Evolutionary conservation across 2,888 invertebrate genomes (phyloP).

Genomic region (Lepetodrilus schrolli): DNA sequence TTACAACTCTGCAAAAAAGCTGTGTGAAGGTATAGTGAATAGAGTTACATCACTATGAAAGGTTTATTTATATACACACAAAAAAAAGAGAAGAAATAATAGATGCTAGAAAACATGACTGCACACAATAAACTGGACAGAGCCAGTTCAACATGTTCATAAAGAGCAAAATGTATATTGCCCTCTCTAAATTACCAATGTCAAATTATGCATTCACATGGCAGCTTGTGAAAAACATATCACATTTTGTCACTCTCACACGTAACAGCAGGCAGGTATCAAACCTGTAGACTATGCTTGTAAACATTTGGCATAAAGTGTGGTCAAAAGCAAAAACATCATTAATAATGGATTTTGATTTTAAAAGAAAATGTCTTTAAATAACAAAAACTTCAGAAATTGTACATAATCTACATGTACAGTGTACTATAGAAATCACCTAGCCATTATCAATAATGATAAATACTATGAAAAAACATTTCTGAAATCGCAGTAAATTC

Average conservation of each 20-base stretch:
- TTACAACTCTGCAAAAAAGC: slow-evolving; percentile 4
- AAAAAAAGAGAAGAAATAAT: too few species aligned
- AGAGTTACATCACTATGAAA: slow-evolving; percentile 10
- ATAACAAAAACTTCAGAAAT: slow-evolving; percentile 20
- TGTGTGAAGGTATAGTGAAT: not conserved
- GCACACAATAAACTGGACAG: slow-evolving; percentile 4
- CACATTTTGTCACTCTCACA: slow-evolving; percentile 16
- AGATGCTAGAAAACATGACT: slow-evolving; percentile 14
- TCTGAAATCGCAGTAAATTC: not conserved
- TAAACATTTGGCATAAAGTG: slow-evolving; percentile 28
- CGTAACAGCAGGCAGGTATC: not conserved
- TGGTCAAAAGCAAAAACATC: slow-evolving; percentile 27
- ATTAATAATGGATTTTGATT: slow-evolving; percentile 20
- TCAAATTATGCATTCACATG: slow-evolving; percentile 26
- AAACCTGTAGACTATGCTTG: slow-evolving; percentile 24
- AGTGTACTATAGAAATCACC: slow-evolving; percentile 8
- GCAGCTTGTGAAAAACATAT: slow-evolving; percentile 22
- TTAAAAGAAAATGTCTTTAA: slow-evolving; percentile 14
- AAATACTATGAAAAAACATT: slow-evolving; percentile 1
- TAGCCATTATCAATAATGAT: slow-evolving; percentile 16
- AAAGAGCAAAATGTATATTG: too few species aligned
- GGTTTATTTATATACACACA: not conserved
- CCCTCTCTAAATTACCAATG: slow-evolving; percentile 9
- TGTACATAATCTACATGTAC: slow-evolving; percentile 27
- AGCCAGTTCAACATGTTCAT: not conserved